phyloP scores from a whole-genome alignment of 2,797 vertebrate species.

The Sebastes melanostomus region DNA sequence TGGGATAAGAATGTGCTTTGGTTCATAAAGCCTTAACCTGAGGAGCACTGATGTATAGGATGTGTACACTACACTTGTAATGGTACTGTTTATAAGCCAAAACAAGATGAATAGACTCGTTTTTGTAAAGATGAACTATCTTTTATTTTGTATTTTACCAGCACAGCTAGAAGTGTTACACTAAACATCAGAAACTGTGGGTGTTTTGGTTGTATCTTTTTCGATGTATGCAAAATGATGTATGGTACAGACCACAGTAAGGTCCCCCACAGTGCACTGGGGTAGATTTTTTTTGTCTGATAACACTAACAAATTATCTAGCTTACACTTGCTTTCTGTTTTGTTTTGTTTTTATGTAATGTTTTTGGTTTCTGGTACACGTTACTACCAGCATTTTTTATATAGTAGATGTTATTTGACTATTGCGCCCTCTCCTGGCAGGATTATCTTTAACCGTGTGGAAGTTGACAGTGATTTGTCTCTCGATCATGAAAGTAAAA shows the following conservation, averaged over 20 bases:
- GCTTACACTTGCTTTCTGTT: slow-evolving; percentile 49
- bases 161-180: slow-evolving; percentile 58
- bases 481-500: slow-evolving; percentile 31
- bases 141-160: slow-evolving; percentile 64
- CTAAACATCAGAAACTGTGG: slow-evolving; percentile 44
- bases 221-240: slow-evolving; percentile 40
- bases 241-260: slow-evolving; percentile 68
- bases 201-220: slow-evolving; percentile 43
- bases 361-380: slow-evolving; percentile 54
- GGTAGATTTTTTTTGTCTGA: slow-evolving; percentile 53
- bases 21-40: slow-evolving; percentile 72
- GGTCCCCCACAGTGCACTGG: slow-evolving; percentile 62
- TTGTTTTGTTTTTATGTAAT: slow-evolving; percentile 37
- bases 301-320: slow-evolving; percentile 68
- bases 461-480: slow-evolving; percentile 19
- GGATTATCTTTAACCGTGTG: slow-evolving; percentile 29
- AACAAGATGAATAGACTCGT: slow-evolving; percentile 58
- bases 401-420: slow-evolving; percentile 35
- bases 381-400: slow-evolving; percentile 39
- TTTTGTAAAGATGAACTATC: slow-evolving; percentile 64
- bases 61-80: slow-evolving; percentile 77
- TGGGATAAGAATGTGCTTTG: slow-evolving; percentile 76
- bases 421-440: slow-evolving; percentile 30
- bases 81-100: slow-evolving; percentile 78
- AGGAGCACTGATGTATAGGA: slow-evolving; percentile 81